These are phyloP conservation scores for Sialia sialis DNA, from an alignment of 2,113 vertebrate genomes.

Conservation along the genomic window DNA sequence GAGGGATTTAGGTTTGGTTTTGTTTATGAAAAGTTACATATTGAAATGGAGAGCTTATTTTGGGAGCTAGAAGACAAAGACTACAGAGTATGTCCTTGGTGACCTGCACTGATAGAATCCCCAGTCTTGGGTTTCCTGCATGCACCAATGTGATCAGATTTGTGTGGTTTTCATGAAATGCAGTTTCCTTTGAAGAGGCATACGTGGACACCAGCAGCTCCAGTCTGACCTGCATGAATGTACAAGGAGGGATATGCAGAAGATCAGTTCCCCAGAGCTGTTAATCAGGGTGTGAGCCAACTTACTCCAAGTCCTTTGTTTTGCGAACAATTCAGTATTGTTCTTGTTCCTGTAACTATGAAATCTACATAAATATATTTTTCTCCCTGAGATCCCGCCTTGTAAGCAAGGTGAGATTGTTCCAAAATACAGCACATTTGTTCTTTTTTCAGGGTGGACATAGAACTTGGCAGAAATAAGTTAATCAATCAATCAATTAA, in stretches of 20 bases:
- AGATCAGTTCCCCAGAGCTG: neutral
- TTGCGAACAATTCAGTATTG: neutral
- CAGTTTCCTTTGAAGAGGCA: neutral
- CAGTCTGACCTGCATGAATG: fast-evolving
- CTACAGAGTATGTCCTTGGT: neutral
- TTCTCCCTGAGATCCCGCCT: neutral
- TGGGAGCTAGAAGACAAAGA: neutral
- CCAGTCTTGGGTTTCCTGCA: neutral
- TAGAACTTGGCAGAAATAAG: neutral
- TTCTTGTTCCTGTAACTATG: neutral
- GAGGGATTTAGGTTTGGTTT: neutral
- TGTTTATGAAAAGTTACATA: neutral
- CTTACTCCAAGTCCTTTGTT: neutral
- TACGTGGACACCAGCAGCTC: neutral
- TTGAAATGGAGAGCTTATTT: neutral
- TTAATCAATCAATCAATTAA: too few relatives aligned
- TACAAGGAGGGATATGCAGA: neutral
- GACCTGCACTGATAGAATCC: neutral
- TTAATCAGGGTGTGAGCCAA: neutral
- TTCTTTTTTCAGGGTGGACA: neutral
- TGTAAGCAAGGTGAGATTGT: neutral
- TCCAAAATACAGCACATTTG: neutral
- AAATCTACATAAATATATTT: neutral
- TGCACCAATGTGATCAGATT: neutral
- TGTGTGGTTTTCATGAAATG: neutral